These are phyloP conservation scores for Ramphastos sulfuratus DNA, from an alignment of 2,113 vertebrate species.

Conservation along the genomic window DNA sequence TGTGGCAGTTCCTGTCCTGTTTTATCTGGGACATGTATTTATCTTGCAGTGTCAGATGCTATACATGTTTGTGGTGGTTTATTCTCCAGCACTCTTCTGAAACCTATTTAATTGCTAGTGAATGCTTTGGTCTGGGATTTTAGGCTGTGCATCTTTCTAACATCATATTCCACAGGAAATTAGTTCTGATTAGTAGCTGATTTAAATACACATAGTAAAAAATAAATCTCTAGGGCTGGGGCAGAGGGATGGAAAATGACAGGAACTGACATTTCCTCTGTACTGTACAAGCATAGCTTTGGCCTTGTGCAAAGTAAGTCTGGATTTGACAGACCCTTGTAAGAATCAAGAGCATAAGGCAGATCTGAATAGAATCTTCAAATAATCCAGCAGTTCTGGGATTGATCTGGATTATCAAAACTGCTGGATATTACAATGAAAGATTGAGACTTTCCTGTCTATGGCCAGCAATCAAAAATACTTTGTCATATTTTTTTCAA, in stretches of 20 bases:
- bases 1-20: background rate
- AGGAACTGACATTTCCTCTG: background rate
- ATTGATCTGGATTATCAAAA: background rate
- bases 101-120: background rate
- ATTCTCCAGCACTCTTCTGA: background rate
- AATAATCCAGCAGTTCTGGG: background rate
- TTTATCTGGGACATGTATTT: background rate
- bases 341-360: background rate
- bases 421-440: background rate
- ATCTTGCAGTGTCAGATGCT: background rate
- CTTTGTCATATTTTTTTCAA: background rate
- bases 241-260: background rate
- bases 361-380: background rate
- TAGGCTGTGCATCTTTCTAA: background rate
- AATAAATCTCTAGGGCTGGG: background rate
- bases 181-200: background rate
- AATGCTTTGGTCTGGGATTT: background rate
- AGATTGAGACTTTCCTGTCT: background rate
- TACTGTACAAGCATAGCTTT: background rate
- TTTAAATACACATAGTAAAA: background rate
- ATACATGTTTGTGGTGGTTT: background rate
- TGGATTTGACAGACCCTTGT: background rate
- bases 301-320: background rate
- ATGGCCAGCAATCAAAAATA: background rate
- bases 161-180: background rate